Evolutionary conservation across 2,888 invertebrate genomes (phyloP), one percentile per base, ranked within the genome.

Genomic region (Heliconius hortense): DNA sequence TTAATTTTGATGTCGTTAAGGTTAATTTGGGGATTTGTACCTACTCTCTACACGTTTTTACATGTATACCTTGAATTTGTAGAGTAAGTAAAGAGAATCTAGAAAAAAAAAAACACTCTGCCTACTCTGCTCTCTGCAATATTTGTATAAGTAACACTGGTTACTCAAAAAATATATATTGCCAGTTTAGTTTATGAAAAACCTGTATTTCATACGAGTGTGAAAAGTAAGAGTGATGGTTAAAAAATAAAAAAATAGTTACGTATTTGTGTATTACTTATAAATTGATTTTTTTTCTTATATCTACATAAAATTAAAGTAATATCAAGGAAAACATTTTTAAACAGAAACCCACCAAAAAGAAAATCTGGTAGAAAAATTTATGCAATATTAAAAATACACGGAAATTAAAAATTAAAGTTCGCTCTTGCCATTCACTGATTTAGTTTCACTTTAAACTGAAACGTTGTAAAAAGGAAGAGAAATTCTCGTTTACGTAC

Each of bases 1-100:
- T 74, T 78, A 77, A 76, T 78, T 78, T 72, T 76, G 53, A 53
- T 7, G 28, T 69, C n/a, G 63, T 67, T 43, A 64, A 56, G 56
- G 67, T 75, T 73, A 67, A 75, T 75, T 43, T 24, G 11, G 24
- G 24, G 7, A 43, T 39, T 66, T 56, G n/a, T 56, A 21, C 13
- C 13, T 39, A 66, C 39, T 15, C 18, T 18, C 4, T 60, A 1
- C 13, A 26, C 15, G 15, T 24, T 1, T 28, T 26, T 26, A 48
- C 43, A 48, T 5, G 15, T 48, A 18, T 18, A 48, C 43, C 48
- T 48, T 21, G 2, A 21, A 21, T 48, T 48, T 48, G 5, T 18
- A 18, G 48, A 48, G 48, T 43, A 48, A 7, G 18, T 48, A 48
- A 48, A 48, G 48, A 48, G 2, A 48, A 48, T 48, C 48, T 18